These are phyloP conservation scores for Drosophila flavopinicola DNA, from an alignment of 2,888 invertebrate genomes.

Conservation along the genomic window DNA sequence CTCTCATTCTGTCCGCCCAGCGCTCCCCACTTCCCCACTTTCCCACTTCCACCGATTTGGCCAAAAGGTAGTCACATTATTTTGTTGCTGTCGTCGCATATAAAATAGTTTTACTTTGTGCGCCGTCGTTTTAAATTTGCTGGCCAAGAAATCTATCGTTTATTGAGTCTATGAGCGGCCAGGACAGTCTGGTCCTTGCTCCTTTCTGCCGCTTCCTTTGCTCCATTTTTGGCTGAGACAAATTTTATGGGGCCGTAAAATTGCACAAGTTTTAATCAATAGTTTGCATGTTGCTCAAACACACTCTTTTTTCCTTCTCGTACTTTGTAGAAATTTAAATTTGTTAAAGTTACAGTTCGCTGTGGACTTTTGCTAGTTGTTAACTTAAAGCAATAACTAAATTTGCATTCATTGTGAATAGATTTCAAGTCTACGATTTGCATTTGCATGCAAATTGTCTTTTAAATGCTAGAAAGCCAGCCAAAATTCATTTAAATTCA, in stretches of 20 bases:
- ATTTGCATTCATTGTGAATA: background rate
- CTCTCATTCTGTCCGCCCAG: constrained; percentile 6
- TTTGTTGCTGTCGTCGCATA: constrained; percentile 64
- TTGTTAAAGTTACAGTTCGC: constrained; percentile 4
- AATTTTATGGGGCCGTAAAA: constrained; percentile 50
- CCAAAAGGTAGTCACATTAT: constrained; percentile 68
- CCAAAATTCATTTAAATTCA: constrained; percentile 7
- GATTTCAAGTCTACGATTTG: constrained; percentile 1
- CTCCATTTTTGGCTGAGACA: constrained; percentile 40
- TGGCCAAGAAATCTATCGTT: constrained; percentile 50
- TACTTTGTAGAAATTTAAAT: constrained; percentile 12
- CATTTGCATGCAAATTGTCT: constrained; percentile 8
- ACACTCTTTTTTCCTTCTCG: constrained; percentile 6
- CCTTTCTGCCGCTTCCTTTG: constrained; percentile 3
- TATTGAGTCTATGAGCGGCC: constrained; percentile 34
- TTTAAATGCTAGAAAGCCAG: background rate
- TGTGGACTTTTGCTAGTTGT: background rate
- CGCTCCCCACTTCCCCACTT: too few relatives aligned
- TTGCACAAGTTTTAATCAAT: constrained; percentile 58
- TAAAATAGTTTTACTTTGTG: constrained; percentile 66
- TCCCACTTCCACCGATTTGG: too few relatives aligned
- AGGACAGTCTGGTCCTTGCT: constrained; percentile 23
- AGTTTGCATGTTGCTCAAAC: constrained; percentile 47
- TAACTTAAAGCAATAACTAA: background rate
- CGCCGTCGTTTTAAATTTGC: constrained; percentile 48